Percentiles rank a stretch among this genome's conserved stretches.
Evolutionary conservation across 2,113 vertebrate species (phyloP).

Genomic region (Penelope pileata): DNA sequence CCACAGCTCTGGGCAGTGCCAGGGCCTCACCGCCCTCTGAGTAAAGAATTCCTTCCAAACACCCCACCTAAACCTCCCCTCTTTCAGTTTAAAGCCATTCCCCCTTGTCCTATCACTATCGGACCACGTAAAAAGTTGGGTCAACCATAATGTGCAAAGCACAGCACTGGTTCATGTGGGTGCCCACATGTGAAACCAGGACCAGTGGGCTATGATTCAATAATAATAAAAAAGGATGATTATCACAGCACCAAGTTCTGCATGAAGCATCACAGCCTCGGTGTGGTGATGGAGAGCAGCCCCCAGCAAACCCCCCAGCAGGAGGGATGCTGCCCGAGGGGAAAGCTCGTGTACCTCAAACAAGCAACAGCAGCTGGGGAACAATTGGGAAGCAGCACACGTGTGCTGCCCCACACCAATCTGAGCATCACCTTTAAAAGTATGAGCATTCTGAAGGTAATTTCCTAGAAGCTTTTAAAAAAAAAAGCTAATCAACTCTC

Average conservation of each 20-base stretch:
- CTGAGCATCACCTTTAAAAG: neutral
- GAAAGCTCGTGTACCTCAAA: neutral
- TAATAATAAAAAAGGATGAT: neutral
- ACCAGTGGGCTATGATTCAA: neutral
- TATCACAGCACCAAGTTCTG: neutral
- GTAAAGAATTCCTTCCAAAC: too few species aligned
- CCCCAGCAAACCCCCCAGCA: rapidly evolving
- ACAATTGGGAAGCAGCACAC: neutral
- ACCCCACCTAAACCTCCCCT: too few species aligned
- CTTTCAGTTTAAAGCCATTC: too few species aligned
- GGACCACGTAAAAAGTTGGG: too few species aligned
- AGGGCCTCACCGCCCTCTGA: too few species aligned
- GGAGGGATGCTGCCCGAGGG: rapidly evolving
- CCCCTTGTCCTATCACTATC: too few species aligned
- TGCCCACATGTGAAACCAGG: neutral
- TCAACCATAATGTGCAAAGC: rapidly evolving
- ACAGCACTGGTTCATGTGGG: rapidly evolving
- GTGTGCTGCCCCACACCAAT: neutral
- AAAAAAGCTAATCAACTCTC: neutral
- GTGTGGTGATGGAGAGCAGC: neutral
- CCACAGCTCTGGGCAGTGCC: too few species aligned
- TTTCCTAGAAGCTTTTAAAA: neutral
- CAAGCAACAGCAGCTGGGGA: neutral
- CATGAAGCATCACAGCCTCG: rapidly evolving
- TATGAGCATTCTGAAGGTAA: neutral